phyloP scores from a whole-genome alignment of 2,888 invertebrate species.

The Ctenicera cuprea region DNA sequence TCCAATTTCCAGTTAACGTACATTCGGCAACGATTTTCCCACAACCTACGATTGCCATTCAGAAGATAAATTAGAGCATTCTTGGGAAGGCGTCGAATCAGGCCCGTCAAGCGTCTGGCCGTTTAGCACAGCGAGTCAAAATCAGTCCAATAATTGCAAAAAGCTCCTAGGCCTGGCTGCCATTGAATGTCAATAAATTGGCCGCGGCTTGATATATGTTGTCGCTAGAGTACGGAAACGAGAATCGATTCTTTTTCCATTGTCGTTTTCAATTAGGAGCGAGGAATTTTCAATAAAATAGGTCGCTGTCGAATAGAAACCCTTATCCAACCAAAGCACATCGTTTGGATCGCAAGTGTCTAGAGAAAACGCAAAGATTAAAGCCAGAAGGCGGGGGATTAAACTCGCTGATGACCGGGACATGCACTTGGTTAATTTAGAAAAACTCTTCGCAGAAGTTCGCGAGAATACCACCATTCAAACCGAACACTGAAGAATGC shows the following conservation, averaged over 20 bases:
- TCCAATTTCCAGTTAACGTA: slow-evolving; percentile 32
- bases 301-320: slow-evolving; percentile 58
- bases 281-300: slow-evolving; percentile 62
- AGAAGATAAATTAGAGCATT: slow-evolving; percentile 42
- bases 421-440: slow-evolving; percentile 37
- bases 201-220: slow-evolving; percentile 59
- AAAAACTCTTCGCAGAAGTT: slow-evolving; percentile 32
- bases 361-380: slow-evolving; percentile 46
- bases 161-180: slow-evolving; percentile 39
- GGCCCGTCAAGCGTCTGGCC: slow-evolving; percentile 25
- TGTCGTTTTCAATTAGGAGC: slow-evolving; percentile 61
- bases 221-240: slow-evolving; percentile 52
- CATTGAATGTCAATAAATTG: slow-evolving; percentile 59
- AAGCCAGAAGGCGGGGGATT: slow-evolving; percentile 26
- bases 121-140: slow-evolving; percentile 41
- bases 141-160: slow-evolving; percentile 50
- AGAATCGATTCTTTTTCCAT: slow-evolving; percentile 61
- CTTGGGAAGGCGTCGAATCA: slow-evolving; percentile 35
- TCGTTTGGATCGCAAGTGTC: slow-evolving; percentile 42
- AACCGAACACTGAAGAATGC: slow-evolving; percentile 36
- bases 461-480: slow-evolving; percentile 21
- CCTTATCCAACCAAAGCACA: slow-evolving; percentile 48
- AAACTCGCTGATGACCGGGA: slow-evolving; percentile 25
- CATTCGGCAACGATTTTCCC: slow-evolving; percentile 18
- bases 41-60: slow-evolving; percentile 33